Evolutionary conservation across 2,888 invertebrate genomes (phyloP).

Genomic region (Drosophila macrothrix): DNA sequence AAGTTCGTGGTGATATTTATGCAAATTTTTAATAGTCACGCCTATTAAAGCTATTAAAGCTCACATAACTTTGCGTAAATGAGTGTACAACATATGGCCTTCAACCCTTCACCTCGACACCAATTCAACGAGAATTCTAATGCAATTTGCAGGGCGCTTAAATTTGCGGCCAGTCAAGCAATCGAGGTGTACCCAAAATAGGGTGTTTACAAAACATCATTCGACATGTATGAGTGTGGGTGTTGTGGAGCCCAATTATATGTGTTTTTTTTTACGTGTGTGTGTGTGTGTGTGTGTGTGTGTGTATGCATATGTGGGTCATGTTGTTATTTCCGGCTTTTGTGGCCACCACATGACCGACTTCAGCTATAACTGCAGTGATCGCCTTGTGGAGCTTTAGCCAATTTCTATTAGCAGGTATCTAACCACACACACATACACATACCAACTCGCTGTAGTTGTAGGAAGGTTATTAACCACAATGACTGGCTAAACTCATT

Average conservation of each 20-base stretch:
- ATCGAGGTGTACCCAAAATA: slow-evolving; percentile 25
- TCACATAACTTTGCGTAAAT: slow-evolving; percentile 6
- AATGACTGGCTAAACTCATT: slow-evolving; percentile 63
- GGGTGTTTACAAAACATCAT: slow-evolving; percentile 46
- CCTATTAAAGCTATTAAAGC: not conserved
- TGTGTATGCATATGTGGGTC: slow-evolving; percentile 66
- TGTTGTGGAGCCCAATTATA: slow-evolving; percentile 1
- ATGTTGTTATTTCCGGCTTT: slow-evolving; percentile 75
- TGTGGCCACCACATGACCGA: slow-evolving; percentile 63
- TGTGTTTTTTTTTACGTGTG: not conserved
- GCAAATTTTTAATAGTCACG: not conserved
- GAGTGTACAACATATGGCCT: slow-evolving; percentile 4
- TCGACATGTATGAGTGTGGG: not conserved
- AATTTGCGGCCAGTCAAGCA: slow-evolving; percentile 41
- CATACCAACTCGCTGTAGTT: slow-evolving; percentile 8
- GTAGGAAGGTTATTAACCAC: slow-evolving; percentile 36
- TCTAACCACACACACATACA: not conserved
- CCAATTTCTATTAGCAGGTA: slow-evolving; percentile 68
- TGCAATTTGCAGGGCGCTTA: slow-evolving; percentile 40
- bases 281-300: slow-evolving; percentile 19
- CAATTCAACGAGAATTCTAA: slow-evolving; percentile 29
- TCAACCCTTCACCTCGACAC: slow-evolving; percentile 6
- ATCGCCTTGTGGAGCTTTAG: slow-evolving; percentile 65
- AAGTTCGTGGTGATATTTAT: not conserved
- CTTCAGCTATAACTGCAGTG: slow-evolving; percentile 33